A percentile compares a stretch with the other conserved stretches of the same genome.
Evolutionary conservation across 1,140 invertebrate genomes (phyloP).

Genomic region (Theocolax elegans): DNA sequence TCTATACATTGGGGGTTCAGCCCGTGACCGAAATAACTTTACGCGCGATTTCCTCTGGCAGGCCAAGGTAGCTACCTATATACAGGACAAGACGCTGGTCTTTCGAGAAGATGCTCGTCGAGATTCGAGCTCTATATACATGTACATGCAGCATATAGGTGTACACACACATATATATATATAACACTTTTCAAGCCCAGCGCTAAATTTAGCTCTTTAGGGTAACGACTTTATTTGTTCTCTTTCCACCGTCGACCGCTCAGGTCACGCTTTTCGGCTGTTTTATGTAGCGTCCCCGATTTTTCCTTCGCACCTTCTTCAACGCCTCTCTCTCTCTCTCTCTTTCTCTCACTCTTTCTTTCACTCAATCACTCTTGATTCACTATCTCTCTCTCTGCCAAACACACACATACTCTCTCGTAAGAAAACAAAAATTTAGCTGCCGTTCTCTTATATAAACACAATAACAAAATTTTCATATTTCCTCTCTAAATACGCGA

Average conservation of each 20-base stretch:
- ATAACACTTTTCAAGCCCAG: neutral
- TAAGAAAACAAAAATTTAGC: neutral
- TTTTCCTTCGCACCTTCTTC: neutral
- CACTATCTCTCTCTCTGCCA: neutral
- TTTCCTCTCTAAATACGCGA: slow-evolving; percentile 12
- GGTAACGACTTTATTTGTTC: slow-evolving; percentile 12
- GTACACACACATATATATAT: neutral
- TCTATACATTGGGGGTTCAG: neutral
- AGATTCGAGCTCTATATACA: too few species aligned
- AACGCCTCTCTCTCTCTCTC: neutral
- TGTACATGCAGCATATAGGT: neutral
- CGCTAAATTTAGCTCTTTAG: slow-evolving; percentile 35
- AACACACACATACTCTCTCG: neutral
- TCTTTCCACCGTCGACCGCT: too few species aligned
- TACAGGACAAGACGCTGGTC: neutral
- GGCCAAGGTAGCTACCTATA: neutral
- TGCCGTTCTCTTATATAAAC: neutral
- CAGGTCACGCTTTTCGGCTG: too few species aligned
- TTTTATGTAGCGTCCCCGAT: neutral
- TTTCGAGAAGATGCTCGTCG: too few species aligned
- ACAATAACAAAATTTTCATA: slow-evolving; percentile 24
- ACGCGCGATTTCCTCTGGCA: slow-evolving; percentile 12
- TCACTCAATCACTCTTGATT: too few species aligned
- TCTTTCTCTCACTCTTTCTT: neutral
- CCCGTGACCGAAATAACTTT: slow-evolving; percentile 36